Base-by-base conservation (phyloP, 2,888 invertebrate genomes). In the Drosophila maculinotata region DNA sequence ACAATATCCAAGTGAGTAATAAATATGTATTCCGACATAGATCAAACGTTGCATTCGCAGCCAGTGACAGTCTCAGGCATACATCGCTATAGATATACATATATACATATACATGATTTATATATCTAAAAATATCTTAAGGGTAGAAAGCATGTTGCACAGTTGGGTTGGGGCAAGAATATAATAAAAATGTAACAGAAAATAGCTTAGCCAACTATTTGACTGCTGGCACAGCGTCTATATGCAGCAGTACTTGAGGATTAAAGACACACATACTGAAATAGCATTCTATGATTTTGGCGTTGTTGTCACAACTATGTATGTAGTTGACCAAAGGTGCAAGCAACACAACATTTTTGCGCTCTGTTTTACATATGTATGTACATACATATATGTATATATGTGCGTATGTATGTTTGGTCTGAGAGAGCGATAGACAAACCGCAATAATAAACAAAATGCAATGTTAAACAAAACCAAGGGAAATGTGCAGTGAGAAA, bases 81-180 rank as follows among this genome's bases (percentile, higher is more conserved):
- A 44, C n/a, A 30, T 49, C 15, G 35, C 31, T 41, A 57, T 41
- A 51, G 25, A 51, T 6, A 38, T 10, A 51, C 6, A 28, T 28
- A 31, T 12, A 31, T 54, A 38, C 12, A 23, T 33, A 36, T 12
- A 51, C 35, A 23, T 51, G n/a, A 59, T 41, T 12, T 41, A 36
- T 36, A 38, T 69, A 64, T 28, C 64, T 73, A 72, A 53, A 74
- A 65, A 69, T 69, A 69, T 58, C 41, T 36, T 41, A 33, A 51
- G 53, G 49, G 69, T 62, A 44, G 31, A 49, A 51, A 30, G 30
- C 52, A 60, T 68, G 62, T 41, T 47, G 35, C 45, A 45, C 31
- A 51, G 45, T 54, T 28, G 48, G 33, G 45, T 48, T n/a, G n/a
- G n/a, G 31, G 35, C 53, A 53, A 58, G 45, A 42, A 48, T 42